Evolutionary conservation across 2,797 vertebrate genomes (phyloP).

Genomic region (Pagetopsis macropterus): DNA sequence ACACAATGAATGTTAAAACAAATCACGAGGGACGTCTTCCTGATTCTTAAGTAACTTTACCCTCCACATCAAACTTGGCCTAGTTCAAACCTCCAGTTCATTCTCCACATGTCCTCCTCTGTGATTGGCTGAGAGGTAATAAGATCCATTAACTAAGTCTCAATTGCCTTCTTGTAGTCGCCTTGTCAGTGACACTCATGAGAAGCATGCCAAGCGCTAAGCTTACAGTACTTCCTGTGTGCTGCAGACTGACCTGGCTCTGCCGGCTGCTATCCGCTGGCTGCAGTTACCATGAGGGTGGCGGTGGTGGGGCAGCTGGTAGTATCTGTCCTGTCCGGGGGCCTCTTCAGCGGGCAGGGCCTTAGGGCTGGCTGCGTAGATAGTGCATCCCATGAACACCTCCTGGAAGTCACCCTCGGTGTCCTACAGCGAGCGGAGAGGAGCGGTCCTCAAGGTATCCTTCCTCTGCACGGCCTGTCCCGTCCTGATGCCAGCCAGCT

Average conservation of each 20-base stretch:
- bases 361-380: constrained; percentile 84
- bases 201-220: not conserved
- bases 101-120: constrained; percentile 4
- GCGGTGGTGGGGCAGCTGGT: constrained; percentile 65
- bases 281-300: constrained; percentile 78
- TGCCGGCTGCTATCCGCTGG: constrained; percentile 80
- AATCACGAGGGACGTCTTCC: not conserved
- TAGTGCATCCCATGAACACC: constrained; percentile 86
- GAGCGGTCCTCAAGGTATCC: constrained; percentile 67
- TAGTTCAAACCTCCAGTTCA: constrained; percentile 4
- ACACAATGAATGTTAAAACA: not conserved
- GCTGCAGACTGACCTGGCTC: constrained; percentile 77
- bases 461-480: constrained; percentile 62
- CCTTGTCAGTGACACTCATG: not conserved
- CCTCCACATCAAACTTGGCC: not conserved
- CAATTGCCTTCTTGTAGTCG: not conserved
- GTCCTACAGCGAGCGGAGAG: constrained; percentile 64
- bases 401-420: constrained; percentile 66
- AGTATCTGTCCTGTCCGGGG: constrained; percentile 72
- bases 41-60: constrained; percentile 1
- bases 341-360: constrained; percentile 81
- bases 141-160: not conserved
- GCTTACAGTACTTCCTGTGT: constrained; percentile 13
- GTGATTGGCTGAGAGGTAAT: constrained; percentile 21
- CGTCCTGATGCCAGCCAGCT: constrained; percentile 76